Base-by-base conservation (phyloP, 2,888 invertebrate genomes). In the Polydrusus pterygomalis region DNA sequence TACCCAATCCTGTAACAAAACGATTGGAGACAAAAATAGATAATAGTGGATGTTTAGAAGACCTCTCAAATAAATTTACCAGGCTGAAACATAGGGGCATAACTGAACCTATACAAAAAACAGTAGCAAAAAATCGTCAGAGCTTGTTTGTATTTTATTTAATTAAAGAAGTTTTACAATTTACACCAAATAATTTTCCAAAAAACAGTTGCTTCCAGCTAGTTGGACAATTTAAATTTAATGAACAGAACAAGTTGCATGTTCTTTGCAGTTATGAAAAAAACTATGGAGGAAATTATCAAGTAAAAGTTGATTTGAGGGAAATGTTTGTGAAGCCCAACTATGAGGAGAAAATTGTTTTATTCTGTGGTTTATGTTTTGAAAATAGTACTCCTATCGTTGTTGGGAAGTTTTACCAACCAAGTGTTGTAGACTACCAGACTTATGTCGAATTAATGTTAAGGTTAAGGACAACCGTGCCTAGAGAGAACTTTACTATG, bases 111-210 rank as follows among this genome's bases (percentile, higher is more conserved):
- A 56, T 69, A 40, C 40, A 58, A 20, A 69, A 38, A 43, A n/a
- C 69, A 43, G 5, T 30, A 30, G 56, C 69, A 8, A 69, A 49
- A 56, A 69, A 69, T 47, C 20, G 18, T 40, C 45, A 71, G 25
- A 71, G 64, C 15, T 30, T 71, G 45, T 71, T 56, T 45, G 64
- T 71, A 10, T 71, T 64, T 20, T 71, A 71, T 34, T 18, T 56
- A 30, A 51, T 71, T 8, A 34, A 64, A 8, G 71, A 71, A 64
- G 17, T 64, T 11, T 43, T 71, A 34, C 20, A 40, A 43, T 71
- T 71, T 49, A 49, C 71, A 10, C 63, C 71, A 10, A 71, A 64
- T 45, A 34, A 71, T 18, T 71, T 64, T 56, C 71, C 71, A 9
- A 71, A 54, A 56, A 71, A 71, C 34, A 43, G 34, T 38, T 45